phyloP scores from a whole-genome alignment of 2,113 vertebrate species.

The Origma solitaria region DNA sequence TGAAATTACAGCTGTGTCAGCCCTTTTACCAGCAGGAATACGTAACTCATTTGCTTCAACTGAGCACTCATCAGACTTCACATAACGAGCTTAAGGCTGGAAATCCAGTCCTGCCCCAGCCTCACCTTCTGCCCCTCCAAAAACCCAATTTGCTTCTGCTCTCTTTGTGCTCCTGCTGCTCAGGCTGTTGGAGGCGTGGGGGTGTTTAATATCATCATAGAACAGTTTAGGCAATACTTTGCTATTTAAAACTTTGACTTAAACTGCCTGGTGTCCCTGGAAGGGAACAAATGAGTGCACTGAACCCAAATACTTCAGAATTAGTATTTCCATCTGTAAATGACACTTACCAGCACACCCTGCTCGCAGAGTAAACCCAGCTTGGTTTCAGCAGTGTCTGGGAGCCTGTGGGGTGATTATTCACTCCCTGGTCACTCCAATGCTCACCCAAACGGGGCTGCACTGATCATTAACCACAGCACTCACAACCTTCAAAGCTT shows the following conservation, averaged over 20 bases:
- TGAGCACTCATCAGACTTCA: background rate
- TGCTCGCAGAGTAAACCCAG: background rate
- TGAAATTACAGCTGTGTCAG: conserved; percentile 42
- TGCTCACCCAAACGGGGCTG: background rate
- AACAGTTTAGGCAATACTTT: background rate
- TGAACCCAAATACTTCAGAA: background rate
- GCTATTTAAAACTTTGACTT: background rate
- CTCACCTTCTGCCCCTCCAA: background rate
- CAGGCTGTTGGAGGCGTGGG: background rate
- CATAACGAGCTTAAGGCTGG: background rate
- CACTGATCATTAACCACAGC: background rate
- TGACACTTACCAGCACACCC: background rate
- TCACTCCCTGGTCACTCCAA: background rate
- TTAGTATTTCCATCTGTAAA: background rate
- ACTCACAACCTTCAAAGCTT: background rate
- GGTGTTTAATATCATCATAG: background rate
- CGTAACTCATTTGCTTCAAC: background rate
- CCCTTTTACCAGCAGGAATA: conserved; percentile 19
- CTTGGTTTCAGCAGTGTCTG: background rate
- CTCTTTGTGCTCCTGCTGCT: background rate
- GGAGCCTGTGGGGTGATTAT: background rate
- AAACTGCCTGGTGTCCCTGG: background rate
- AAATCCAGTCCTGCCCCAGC: background rate
- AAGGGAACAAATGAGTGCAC: background rate
- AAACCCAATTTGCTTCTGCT: background rate